Conservation (phyloP, 2,888 invertebrate species). For the Pollenia angustigena region DNA sequence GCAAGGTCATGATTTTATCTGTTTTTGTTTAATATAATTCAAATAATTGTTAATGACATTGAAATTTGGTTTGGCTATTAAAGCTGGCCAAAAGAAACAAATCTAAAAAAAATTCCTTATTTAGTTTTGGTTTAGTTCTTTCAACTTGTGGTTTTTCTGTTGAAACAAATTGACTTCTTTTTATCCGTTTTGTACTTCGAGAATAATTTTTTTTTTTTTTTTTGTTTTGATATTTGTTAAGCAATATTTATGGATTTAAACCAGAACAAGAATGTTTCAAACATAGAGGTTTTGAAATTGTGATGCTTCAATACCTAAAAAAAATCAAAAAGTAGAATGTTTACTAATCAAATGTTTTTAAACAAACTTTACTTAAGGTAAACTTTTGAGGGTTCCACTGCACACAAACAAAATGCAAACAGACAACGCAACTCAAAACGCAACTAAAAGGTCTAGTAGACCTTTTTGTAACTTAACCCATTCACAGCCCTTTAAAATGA, state of each 20-base stretch:
- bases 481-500: slow-evolving; percentile 66
- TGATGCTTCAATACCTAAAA: slow-evolving; percentile 47
- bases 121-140: slow-evolving; percentile 23
- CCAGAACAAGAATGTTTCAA: background rate
- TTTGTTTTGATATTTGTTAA: slow-evolving; percentile 7
- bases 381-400: slow-evolving; percentile 69
- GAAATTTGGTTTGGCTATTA: slow-evolving; percentile 53
- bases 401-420: slow-evolving; percentile 7
- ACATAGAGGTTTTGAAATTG: background rate
- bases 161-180: background rate
- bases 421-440: background rate
- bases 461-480: slow-evolving; percentile 64
- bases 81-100: background rate
- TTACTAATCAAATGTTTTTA: background rate
- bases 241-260: slow-evolving; percentile 15
- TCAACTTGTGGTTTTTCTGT: slow-evolving; percentile 45
- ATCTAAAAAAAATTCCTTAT: background rate
- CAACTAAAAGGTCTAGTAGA: slow-evolving; percentile 48
- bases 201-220: background rate
- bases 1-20: slow-evolving; percentile 43
- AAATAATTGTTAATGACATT: slow-evolving; percentile 36
- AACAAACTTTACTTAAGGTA: slow-evolving; percentile 64
- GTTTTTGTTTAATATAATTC: background rate
- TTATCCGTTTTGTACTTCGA: background rate
- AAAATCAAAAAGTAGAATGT: background rate